Evolutionary conservation across 1,140 invertebrate genomes (phyloP).

Genomic region (Cyclargus thomasi): DNA sequence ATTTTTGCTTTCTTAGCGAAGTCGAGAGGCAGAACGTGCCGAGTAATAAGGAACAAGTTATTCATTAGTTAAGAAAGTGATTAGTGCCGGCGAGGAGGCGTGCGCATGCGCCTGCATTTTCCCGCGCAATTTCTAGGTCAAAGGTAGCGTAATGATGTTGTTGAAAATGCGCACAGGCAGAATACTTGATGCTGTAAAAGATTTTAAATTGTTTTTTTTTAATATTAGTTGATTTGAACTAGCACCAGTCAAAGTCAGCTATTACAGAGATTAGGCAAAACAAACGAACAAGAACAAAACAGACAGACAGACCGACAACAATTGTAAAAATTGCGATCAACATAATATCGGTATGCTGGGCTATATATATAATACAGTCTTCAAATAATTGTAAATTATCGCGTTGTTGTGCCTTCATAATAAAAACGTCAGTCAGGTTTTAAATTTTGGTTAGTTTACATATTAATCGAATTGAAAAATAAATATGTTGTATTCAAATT

Average conservation of each 20-base stretch:
- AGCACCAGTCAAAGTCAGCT: too few species aligned
- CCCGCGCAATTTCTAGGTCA: constrained; percentile 40
- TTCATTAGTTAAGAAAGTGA: constrained; percentile 66
- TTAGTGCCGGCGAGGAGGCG: constrained; percentile 46
- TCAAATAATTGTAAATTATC: too few species aligned
- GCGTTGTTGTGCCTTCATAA: too few species aligned
- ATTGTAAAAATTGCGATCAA: too few species aligned
- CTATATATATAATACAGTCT: too few species aligned
- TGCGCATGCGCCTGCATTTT: constrained; percentile 60
- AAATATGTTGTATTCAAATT: not conserved
- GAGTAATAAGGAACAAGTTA: constrained; percentile 60
- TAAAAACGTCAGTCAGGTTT: not conserved
- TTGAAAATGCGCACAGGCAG: constrained; percentile 2
- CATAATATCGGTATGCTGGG: too few species aligned
- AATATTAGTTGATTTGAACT: too few species aligned
- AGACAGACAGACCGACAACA: too few species aligned
- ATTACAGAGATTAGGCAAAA: too few species aligned
- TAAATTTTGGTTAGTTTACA: not conserved
- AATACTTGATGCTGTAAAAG: too few species aligned
- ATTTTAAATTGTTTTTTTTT: not conserved
- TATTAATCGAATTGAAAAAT: not conserved
- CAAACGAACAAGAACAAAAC: too few species aligned
- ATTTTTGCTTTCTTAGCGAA: not conserved
- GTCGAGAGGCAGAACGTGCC: constrained; percentile 55
- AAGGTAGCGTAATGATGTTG: constrained; percentile 19